Base-by-base conservation (phyloP, 2,113 vertebrate species). In the Philantomba maxwellii region DNA sequence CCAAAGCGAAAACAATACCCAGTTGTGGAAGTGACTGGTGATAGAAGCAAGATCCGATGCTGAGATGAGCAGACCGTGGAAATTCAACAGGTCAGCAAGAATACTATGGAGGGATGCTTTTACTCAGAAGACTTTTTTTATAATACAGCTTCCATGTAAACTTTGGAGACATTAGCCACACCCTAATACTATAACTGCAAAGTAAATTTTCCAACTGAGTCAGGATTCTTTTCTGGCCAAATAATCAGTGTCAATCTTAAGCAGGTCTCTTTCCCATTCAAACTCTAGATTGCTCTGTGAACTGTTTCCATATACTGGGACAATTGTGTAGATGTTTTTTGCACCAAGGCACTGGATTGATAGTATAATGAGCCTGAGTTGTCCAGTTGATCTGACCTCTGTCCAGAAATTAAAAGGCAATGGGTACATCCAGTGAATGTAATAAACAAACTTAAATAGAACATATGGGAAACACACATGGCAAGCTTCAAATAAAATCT, bases 391-490 rank as follows among this genome's bases (percentile, higher is more conserved):
- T 36, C 55, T 78, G 78, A 88, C 19, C 39, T 88, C 49, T 89
- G 33, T 45, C 28, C 85, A 89, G 15, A 96, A 89, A 73, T 64
- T 82, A 85, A 95, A 92, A 91, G 83, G 51, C 64, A 91, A 43
- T 58, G 39, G 89, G 39, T 1, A 81, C 11, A 92, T 62, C 64
- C 17, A 53, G 80, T 66, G 73, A 91, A 51, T 60, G 7, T 33
- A 95, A 92, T 66, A 23, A 94, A 94, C 33, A 84, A 90, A 96
- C 43, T 84, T 81, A 43, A 84, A 51, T 26, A 77, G 36, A 93
- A 91, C 19, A 89, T 10, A 7, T 36, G 62, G 93, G 88, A 96
- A 97, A 81, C 36, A 94, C 64, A 97, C 53, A 91, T 66, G 21
- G n/a, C 23, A 94, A 93, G 1, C 23, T 21, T 86, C 70, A 89